A percentile compares a stretch with the other conserved stretches of the same genome.
Conservation (phyloP, 2,888 invertebrate species). For the Erebia epiphron region DNA sequence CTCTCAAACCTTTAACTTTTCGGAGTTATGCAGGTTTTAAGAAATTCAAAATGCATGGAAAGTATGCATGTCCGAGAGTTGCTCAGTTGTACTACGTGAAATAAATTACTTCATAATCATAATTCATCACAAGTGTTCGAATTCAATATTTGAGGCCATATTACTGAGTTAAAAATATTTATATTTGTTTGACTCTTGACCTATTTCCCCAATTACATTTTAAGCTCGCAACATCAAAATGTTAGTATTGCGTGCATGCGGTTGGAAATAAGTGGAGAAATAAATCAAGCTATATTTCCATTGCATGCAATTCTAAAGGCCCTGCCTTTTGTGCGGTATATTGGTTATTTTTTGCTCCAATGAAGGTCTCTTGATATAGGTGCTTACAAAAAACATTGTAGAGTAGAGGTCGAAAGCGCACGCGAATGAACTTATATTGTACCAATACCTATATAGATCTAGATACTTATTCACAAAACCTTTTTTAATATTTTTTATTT, state of each 20-base stretch:
- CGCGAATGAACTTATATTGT: background rate
- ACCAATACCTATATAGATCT: too few relatives aligned
- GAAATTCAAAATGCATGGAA: too few relatives aligned
- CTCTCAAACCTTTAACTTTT: too few relatives aligned
- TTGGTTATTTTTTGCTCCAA: background rate
- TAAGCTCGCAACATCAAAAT: background rate
- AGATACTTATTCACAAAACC: too few relatives aligned
- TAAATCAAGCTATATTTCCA: slow-evolving; percentile 9
- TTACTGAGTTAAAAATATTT: background rate
- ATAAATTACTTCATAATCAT: background rate
- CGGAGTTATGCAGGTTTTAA: too few relatives aligned
- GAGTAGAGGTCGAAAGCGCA: background rate
- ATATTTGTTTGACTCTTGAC: background rate
- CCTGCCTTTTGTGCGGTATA: background rate
- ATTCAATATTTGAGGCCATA: background rate
- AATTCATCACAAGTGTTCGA: background rate
- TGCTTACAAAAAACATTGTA: background rate
- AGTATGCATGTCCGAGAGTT: too few relatives aligned
- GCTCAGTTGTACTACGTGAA: too few relatives aligned
- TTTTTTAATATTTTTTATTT: too few relatives aligned
- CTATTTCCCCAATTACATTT: slow-evolving; percentile 1
- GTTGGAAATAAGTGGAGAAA: background rate
- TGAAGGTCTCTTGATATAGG: background rate
- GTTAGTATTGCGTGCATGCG: slow-evolving; percentile 13
- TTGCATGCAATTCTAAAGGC: slow-evolving; percentile 8